A percentile compares a stretch with the other conserved stretches of the same genome.
Conservation (phyloP, 2,113 vertebrate species). For the Carassius auratus region DNA sequence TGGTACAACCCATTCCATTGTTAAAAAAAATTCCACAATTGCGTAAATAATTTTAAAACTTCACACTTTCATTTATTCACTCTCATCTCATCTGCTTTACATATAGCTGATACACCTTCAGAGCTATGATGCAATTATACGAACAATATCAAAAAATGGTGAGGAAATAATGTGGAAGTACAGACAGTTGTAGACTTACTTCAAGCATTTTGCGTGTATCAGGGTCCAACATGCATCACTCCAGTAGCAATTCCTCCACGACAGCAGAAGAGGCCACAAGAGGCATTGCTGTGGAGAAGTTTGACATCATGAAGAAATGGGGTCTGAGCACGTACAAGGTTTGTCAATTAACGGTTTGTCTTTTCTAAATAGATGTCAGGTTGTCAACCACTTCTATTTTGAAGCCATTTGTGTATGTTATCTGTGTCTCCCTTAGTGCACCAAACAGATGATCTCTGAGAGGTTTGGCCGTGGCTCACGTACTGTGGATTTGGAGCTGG, state of each 20-base stretch:
- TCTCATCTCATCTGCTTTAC: constrained; percentile 9
- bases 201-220: constrained; percentile 28
- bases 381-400: constrained; percentile 1
- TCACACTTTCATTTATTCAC: constrained; percentile 12
- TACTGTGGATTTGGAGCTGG: constrained; percentile 94
- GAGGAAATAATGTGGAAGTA: background rate
- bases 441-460: constrained; percentile 93
- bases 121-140: constrained; percentile 31
- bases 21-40: constrained; percentile 1
- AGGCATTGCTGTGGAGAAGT: constrained; percentile 92
- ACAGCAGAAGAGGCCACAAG: constrained; percentile 80
- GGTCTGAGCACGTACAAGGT: constrained; percentile 98
- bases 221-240: constrained; percentile 87
- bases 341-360: constrained; percentile 3
- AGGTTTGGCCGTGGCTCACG: constrained; percentile 92
- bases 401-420: background rate
- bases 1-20: constrained; percentile 36
- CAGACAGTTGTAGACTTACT: background rate
- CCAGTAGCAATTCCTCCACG: constrained; percentile 74
- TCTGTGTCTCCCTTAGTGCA: constrained; percentile 78
- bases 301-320: constrained; percentile 94
- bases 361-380: background rate
- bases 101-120: too few relatives aligned
- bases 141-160: background rate
- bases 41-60: background rate